Percentiles rank a stretch among this genome's conserved stretches.
phyloP scores from a whole-genome alignment of 2,888 invertebrate species.

The Diaphora mendica region DNA sequence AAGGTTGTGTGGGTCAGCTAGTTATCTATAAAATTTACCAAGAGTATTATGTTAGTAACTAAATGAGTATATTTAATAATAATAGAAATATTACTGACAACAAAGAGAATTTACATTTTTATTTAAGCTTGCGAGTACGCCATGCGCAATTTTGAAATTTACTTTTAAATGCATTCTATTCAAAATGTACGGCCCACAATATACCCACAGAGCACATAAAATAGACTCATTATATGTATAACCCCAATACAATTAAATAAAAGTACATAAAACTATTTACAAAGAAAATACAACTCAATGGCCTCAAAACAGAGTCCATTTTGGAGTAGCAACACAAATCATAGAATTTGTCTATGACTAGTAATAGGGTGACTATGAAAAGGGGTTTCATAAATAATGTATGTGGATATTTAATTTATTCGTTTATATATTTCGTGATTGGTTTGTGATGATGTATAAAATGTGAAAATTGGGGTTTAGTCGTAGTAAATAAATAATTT shows the following conservation, averaged over 20 bases:
- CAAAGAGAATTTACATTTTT: too few species aligned
- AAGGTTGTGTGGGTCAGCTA: too few species aligned
- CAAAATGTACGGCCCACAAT: conserved; percentile 4
- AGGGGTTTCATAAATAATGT: conserved; percentile 52
- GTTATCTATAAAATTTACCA: too few species aligned
- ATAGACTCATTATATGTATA: conserved; percentile 31
- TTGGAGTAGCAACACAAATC: conserved; percentile 21
- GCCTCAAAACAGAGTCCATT: conserved; percentile 27
- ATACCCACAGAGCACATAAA: conserved; percentile 37
- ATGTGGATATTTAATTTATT: conserved; percentile 57
- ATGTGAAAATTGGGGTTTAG: conserved; percentile 44
- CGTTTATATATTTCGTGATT: conserved; percentile 53
- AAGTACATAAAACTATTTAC: neutral
- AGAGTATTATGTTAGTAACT: too few species aligned
- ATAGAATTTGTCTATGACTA: conserved; percentile 67
- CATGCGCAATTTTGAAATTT: too few species aligned
- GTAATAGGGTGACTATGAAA: conserved; percentile 57
- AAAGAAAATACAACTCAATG: conserved; percentile 22
- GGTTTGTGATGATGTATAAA: conserved; percentile 51
- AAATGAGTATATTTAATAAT: too few species aligned
- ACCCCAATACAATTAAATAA: conserved; percentile 33
- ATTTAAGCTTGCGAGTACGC: too few species aligned
- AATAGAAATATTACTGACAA: too few species aligned
- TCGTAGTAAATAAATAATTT: conserved; percentile 37
- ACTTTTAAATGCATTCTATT: neutral